Base-by-base conservation (phyloP, 2,797 vertebrate genomes). In the Hydrolagus colliei region DNA sequence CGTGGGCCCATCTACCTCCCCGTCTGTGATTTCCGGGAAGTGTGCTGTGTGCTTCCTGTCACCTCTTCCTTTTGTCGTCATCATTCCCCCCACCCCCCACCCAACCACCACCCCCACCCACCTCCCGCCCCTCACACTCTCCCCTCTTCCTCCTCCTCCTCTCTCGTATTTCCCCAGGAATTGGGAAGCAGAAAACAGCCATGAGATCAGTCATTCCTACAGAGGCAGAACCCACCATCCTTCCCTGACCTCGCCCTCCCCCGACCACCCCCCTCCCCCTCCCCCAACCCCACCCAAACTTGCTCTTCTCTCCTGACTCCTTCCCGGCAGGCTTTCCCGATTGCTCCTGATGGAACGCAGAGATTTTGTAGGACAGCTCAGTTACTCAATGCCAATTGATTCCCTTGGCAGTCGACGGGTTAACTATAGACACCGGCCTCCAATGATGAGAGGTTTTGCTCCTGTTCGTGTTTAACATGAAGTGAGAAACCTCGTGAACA, bases 151-250 rank as follows among this genome's bases (percentile, higher is more conserved):
- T 6, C 41, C 41, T 52, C 41, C 41, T 52, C 41, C 41, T 52
- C 41, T 90, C 89, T 88, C 92, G 85, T 13, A 87, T 95, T 94
- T 93, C 93, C 93, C 94, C 93, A 93, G 93, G 92, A 94, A 91
- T 91, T 88, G 86, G 87, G 87, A 89, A 90, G 89, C 88, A 89
- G 2, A 92, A 93, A 94, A 90, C 5, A 0, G 14, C 68, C 87
- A 88, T 2, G 61, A 89, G 90, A 92, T 91, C 27, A 27, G 27
- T 27, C 91, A 91, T 86, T 73, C 0, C 1, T 9, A 88, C 84
- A 78, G 87, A 41, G 74, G 87, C 90, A 89, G 86, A 86, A 86
- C 86, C 89, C 86, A 63, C 82, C 27, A 27, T 78, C 76, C 59
- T 80, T 22, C 0, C 20, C 12, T 41, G 41, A 27, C 14, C 27